Conservation (phyloP, 2,113 vertebrate species). For the Ailurus styani region DNA sequence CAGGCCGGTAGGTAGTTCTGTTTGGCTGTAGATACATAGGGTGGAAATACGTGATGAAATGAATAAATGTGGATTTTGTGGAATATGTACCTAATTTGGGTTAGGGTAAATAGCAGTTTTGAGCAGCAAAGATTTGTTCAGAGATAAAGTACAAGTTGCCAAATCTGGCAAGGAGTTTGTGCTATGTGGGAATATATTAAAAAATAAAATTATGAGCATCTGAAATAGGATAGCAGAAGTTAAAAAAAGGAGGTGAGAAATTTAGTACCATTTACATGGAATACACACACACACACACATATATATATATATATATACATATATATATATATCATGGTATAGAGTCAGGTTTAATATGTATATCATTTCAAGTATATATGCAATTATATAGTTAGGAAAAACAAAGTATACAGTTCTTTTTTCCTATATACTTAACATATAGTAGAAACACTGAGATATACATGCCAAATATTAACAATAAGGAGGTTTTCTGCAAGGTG, state of each 20-base stretch:
- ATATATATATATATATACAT: background rate
- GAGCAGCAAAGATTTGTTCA: background rate
- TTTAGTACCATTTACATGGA: background rate
- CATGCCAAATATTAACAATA: background rate
- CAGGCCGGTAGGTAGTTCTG: background rate
- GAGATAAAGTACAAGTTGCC: background rate
- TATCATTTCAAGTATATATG: background rate
- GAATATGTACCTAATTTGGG: background rate
- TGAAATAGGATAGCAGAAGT: background rate
- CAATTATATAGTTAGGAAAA: background rate
- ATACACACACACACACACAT: too few species aligned
- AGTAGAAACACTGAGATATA: background rate
- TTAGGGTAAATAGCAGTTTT: background rate
- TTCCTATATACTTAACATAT: background rate
- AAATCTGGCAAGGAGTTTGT: background rate
- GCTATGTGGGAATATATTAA: background rate
- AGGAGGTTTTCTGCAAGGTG: background rate
- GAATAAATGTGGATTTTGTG: background rate
- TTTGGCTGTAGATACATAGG: background rate
- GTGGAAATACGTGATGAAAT: background rate
- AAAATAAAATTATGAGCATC: background rate
- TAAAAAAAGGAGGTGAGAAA: background rate
- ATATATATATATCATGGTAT: background rate
- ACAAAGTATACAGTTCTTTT: background rate
- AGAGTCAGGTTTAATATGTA: background rate